These are phyloP conservation scores for Myotis brandtii DNA, from an alignment of 2,113 vertebrate genomes.

Conservation along the genomic window DNA sequence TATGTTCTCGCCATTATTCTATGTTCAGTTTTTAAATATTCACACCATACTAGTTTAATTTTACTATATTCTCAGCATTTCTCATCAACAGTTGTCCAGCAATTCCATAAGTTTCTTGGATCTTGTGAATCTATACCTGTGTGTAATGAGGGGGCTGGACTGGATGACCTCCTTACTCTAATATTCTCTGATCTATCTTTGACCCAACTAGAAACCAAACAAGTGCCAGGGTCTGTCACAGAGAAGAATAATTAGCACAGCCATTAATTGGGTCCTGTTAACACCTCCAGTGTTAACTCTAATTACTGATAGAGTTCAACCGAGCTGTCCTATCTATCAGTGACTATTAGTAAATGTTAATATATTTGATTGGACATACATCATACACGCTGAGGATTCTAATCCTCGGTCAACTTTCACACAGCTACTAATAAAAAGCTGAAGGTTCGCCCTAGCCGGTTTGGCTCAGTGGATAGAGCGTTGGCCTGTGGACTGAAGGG, in stretches of 20 bases:
- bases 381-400: background rate
- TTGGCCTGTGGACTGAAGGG: no score
- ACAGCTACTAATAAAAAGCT: background rate
- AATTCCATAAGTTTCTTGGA: background rate
- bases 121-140: background rate
- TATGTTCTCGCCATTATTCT: background rate
- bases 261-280: conserved; percentile 34
- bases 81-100: background rate
- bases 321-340: background rate
- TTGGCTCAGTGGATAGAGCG: no score
- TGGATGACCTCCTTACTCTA: background rate
- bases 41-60: background rate
- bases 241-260: conserved; percentile 60
- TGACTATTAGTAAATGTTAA: background rate
- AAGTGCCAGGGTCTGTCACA: background rate
- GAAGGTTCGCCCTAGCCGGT: background rate
- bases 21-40: conserved; percentile 3
- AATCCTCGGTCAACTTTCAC: background rate
- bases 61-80: background rate
- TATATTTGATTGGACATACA: background rate
- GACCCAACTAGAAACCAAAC: conserved; percentile 21
- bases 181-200: conserved; percentile 26
- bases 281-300: background rate
- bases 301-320: conserved; percentile 36
- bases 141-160: background rate